Percentiles rank a stretch among this genome's conserved stretches.
Evolutionary conservation across 2,888 invertebrate genomes (phyloP).

Genomic region (Heliothis peltigera): DNA sequence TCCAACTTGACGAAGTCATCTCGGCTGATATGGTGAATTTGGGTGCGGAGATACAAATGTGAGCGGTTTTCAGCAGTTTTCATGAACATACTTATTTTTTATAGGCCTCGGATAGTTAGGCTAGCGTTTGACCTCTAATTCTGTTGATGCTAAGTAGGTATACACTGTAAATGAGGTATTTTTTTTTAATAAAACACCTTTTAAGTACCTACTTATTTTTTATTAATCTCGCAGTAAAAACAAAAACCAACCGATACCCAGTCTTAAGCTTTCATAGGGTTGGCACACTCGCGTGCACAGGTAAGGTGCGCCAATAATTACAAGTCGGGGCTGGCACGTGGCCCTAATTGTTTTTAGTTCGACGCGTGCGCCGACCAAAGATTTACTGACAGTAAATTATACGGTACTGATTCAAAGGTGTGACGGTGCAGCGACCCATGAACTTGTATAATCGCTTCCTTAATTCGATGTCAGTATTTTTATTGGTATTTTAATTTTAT

Average conservation of each 20-base stretch:
- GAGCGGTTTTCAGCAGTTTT: too few species aligned
- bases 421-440: slow-evolving; percentile 41
- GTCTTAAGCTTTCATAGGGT: slow-evolving; percentile 28
- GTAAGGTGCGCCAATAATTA: slow-evolving; percentile 71
- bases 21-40: too few species aligned
- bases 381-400: slow-evolving; percentile 79
- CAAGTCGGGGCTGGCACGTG: slow-evolving; percentile 78
- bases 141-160: too few species aligned
- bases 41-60: too few species aligned
- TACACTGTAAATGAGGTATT: too few species aligned
- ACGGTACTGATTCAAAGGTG: slow-evolving; percentile 73
- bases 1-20: too few species aligned
- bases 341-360: slow-evolving; percentile 79
- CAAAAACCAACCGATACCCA: slow-evolving; percentile 15
- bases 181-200: too few species aligned
- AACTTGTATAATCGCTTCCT: slow-evolving; percentile 31
- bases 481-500: slow-evolving; percentile 4
- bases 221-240: background rate
- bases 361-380: slow-evolving; percentile 63
- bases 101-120: too few species aligned
- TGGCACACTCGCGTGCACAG: slow-evolving; percentile 64
- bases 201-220: background rate
- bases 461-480: slow-evolving; percentile 28
- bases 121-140: too few species aligned
- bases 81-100: too few species aligned